Conservation (phyloP, 2,113 vertebrate genomes). For the Podocnemis expansa region DNA sequence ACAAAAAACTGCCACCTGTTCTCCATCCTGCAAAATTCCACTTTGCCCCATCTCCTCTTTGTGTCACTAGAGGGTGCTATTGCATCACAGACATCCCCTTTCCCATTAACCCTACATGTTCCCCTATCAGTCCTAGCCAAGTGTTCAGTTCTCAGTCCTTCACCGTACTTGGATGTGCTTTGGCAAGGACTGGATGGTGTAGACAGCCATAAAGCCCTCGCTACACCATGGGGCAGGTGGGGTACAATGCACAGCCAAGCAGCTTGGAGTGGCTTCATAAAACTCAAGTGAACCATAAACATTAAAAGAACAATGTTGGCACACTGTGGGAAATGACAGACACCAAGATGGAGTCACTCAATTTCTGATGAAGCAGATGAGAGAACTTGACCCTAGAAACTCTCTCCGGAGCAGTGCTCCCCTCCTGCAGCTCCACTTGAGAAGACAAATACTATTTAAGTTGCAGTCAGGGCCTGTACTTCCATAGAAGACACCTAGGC, state of each 20-base stretch:
- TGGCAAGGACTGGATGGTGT: background rate
- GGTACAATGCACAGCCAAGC: no score
- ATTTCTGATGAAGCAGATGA: background rate
- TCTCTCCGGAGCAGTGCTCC: background rate
- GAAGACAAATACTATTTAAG: background rate
- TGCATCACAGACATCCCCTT: background rate
- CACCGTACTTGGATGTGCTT: no score
- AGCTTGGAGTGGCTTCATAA: no score
- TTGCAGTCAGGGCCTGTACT: no score
- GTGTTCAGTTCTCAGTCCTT: background rate
- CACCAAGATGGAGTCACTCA: background rate
- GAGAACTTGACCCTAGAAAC: background rate
- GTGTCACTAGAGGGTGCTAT: background rate
- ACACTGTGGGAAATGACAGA: background rate
- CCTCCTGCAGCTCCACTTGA: no score
- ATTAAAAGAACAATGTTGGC: background rate
- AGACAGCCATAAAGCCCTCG: background rate
- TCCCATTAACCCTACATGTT: background rate
- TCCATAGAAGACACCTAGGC: no score
- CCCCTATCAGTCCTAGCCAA: background rate
- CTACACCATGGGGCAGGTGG: no score
- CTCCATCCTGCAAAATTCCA: background rate
- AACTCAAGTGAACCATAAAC: background rate
- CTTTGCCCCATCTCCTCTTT: background rate
- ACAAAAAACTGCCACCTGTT: background rate